phyloP scores from a whole-genome alignment of 2,888 invertebrate species.

The Pammene fasciana region DNA sequence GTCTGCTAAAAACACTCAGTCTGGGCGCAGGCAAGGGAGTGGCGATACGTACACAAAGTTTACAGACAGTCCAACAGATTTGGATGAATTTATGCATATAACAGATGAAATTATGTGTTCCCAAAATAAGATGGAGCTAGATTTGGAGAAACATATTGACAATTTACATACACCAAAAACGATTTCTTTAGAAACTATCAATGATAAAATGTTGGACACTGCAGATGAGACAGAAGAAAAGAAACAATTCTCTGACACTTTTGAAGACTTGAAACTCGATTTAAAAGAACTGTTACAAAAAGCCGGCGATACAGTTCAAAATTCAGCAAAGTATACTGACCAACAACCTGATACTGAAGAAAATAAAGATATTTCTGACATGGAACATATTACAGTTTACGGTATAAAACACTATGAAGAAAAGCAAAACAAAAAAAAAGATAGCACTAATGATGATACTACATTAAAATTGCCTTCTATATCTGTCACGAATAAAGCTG shows the following conservation, averaged over 20 bases:
- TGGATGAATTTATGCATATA: conserved; percentile 74
- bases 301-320: conserved; percentile 52
- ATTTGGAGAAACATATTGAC: conserved; percentile 55
- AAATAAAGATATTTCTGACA: conserved; percentile 61
- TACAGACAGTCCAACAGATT: conserved; percentile 69
- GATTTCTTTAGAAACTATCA: conserved; percentile 69
- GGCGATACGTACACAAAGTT: conserved; percentile 79
- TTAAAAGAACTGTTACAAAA: conserved; percentile 65
- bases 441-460: conserved; percentile 41
- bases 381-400: conserved; percentile 76
- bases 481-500: conserved; percentile 62
- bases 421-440: conserved; percentile 44
- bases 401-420: conserved; percentile 63
- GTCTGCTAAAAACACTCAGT: conserved; percentile 48
- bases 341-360: conserved; percentile 47
- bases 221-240: conserved; percentile 45
- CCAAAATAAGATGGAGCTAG: conserved; percentile 50
- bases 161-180: conserved; percentile 72
- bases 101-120: conserved; percentile 70
- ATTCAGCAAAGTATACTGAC: conserved; percentile 45
- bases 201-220: conserved; percentile 48
- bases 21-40: conserved; percentile 69
- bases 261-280: conserved; percentile 68
- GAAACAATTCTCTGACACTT: conserved; percentile 64
- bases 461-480: conserved; percentile 70